Evolutionary conservation across 2,888 invertebrate genomes (phyloP), one percentile per base, ranked within the genome.

Genomic region (Lepas anatifera): DNA sequence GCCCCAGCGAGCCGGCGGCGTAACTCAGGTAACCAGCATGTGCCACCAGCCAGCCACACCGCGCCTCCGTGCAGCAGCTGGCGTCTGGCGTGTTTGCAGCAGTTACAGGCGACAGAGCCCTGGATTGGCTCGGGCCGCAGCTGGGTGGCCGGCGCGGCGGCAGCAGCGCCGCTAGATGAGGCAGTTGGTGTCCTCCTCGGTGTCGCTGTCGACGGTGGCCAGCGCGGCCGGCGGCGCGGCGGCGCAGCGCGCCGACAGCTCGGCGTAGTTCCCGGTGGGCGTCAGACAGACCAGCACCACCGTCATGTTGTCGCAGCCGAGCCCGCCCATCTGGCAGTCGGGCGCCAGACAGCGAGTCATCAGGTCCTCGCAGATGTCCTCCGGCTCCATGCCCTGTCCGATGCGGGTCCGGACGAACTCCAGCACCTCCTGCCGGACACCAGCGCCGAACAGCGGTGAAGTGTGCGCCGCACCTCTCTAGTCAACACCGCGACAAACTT

Each of bases 291-390:
- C 86, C 50, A 97, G 82, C 46, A 96, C 87, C 6, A 95, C 96
- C 32, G 98, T 98, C 98, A 99, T 99, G 82, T 99, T 99, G 82
- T 99, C 98, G 81, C 97, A 96, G 75, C 98, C 98, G 63, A 97
- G 85, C 2, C 97, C 97, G 64, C 93, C 95, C 86, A 97, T 95
- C 77, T 94, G 90, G 77, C 94, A 92, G 83, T 98, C 97, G 4
- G 98, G 98, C 2, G 98, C 96, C 70, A 99, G 84, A 80, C 99
- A 99, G 73, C 90, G 86, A 76, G 89, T 92, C 87, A 99, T 92
- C 72, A 99, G 83, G 75, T 93, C 91, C 81, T 99, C 98, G 81
- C 98, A 99, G 71, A 99, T 95, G 78, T 88, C 88, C 78, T 95
- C 93, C 25, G 97, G 97, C 80, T 92, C 90, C 84, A 90, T 86